phyloP scores from a whole-genome alignment of 1,140 invertebrate species.

The Akabosia matsudoensis region DNA sequence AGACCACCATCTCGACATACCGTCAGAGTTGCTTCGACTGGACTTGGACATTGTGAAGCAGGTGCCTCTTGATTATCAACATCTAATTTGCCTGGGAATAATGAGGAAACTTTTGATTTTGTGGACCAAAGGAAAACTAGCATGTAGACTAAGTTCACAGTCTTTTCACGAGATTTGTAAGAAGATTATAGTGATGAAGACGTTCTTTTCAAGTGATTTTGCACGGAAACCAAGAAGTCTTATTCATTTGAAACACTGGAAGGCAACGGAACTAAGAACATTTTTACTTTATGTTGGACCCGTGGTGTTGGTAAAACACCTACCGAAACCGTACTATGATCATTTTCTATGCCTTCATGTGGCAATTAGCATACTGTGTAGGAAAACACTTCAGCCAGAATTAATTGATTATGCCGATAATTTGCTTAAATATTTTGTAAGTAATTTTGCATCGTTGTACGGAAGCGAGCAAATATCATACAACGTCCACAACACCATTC shows the following conservation, averaged over 20 bases:
- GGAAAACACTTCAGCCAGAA: neutral
- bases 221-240: slow-evolving; percentile 32
- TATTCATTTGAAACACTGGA: slow-evolving; percentile 34
- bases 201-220: slow-evolving; percentile 39
- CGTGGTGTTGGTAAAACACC: slow-evolving; percentile 26
- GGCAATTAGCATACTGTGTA: slow-evolving; percentile 26
- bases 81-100: slow-evolving; percentile 52
- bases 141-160: neutral
- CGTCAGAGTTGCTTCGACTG: neutral
- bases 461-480: slow-evolving; percentile 20
- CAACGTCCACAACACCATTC: slow-evolving; percentile 32
- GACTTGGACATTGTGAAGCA: slow-evolving; percentile 46
- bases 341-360: slow-evolving; percentile 14
- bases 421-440: slow-evolving; percentile 30
- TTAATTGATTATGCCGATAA: slow-evolving; percentile 8
- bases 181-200: neutral
- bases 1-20: neutral
- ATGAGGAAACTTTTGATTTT: slow-evolving; percentile 49
- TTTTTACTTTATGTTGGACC: slow-evolving; percentile 45
- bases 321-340: slow-evolving; percentile 19
- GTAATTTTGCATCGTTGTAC: slow-evolving; percentile 14
- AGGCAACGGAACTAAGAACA: slow-evolving; percentile 35
- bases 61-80: slow-evolving; percentile 53
- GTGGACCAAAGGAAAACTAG: slow-evolving; percentile 42
- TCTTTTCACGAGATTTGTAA: neutral